A percentile compares a stretch with the other conserved stretches of the same genome.
Evolutionary conservation across 2,113 vertebrate species (phyloP).

Genomic region (Miniopterus natalensis): DNA sequence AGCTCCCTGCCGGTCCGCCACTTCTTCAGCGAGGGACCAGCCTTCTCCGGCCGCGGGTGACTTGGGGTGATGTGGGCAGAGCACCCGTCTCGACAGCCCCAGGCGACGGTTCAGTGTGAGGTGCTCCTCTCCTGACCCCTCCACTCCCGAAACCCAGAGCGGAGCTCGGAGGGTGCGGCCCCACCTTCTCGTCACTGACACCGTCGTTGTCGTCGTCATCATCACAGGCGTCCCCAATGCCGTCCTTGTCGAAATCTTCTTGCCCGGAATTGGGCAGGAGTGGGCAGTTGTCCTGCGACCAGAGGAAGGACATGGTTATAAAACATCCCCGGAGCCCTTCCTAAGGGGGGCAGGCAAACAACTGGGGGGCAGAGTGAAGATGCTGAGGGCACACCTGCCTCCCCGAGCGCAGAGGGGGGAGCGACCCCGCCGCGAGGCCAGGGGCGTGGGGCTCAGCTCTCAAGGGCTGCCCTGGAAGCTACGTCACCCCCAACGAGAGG

Average conservation of each 20-base stretch:
- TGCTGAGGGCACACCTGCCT: rapidly evolving
- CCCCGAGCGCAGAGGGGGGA: neutral
- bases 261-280: conserved; percentile 98
- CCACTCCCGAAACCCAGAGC: neutral
- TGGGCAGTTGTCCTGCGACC: conserved; percentile 96
- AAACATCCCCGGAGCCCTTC: rapidly evolving
- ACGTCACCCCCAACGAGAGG: rapidly evolving
- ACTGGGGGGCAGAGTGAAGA: rapidly evolving
- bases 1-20: rapidly evolving
- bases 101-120: neutral
- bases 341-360: rapidly evolving
- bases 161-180: rapidly evolving
- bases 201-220: conserved; percentile 98
- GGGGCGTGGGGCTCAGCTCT: too few species aligned
- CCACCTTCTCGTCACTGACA: conserved; percentile 95
- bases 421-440: rapidly evolving
- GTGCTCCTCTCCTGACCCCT: neutral
- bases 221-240: conserved; percentile 97
- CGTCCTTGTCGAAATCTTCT: conserved; percentile 98
- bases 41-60: neutral
- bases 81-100: rapidly evolving
- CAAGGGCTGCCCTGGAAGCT: neutral
- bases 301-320: rapidly evolving
- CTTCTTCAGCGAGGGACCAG: neutral
- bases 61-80: neutral